A percentile compares a stretch with the other conserved stretches of the same genome.
These are phyloP conservation scores for Drosophila pseudotalamancana DNA, from an alignment of 2,888 invertebrate genomes.

Conservation along the genomic window DNA sequence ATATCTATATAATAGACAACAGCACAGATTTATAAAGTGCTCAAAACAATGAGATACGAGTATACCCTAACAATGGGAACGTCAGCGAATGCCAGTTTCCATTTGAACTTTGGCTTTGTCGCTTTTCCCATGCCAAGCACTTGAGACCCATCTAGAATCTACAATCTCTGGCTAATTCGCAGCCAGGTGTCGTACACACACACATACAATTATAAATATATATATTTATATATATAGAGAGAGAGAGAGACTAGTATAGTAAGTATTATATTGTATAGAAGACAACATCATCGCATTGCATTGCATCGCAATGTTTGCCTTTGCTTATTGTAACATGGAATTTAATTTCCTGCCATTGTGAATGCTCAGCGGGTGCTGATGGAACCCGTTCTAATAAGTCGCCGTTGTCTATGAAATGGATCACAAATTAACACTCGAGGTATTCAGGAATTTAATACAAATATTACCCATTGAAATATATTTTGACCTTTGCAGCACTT, in stretches of 20 bases:
- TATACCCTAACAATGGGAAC: constrained; percentile 28
- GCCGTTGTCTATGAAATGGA: constrained; percentile 9
- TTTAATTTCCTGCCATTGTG: constrained; percentile 62
- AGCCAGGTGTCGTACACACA: constrained; percentile 21
- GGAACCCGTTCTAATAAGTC: constrained; percentile 6
- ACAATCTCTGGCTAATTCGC: constrained; percentile 21
- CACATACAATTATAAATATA: not conserved
- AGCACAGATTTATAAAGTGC: constrained; percentile 44
- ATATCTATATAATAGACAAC: not conserved
- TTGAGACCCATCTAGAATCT: constrained; percentile 9
- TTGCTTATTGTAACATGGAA: constrained; percentile 51
- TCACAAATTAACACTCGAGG: constrained; percentile 11
- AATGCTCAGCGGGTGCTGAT: constrained; percentile 3
- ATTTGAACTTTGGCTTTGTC: constrained; percentile 41
- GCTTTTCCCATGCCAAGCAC: constrained; percentile 14
- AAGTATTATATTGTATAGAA: constrained; percentile 5
- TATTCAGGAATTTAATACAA: too few relatives aligned
- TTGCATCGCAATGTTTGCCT: constrained; percentile 6
- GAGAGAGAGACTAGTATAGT: not conserved
- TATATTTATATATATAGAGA: not conserved
- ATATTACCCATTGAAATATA: too few relatives aligned
- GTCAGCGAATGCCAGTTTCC: constrained; percentile 26
- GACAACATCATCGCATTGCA: constrained; percentile 1
- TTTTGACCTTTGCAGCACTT: too few relatives aligned
- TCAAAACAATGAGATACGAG: constrained; percentile 40